Evolutionary conservation across 2,888 invertebrate species (phyloP).

Genomic region (Empis stercorea): DNA sequence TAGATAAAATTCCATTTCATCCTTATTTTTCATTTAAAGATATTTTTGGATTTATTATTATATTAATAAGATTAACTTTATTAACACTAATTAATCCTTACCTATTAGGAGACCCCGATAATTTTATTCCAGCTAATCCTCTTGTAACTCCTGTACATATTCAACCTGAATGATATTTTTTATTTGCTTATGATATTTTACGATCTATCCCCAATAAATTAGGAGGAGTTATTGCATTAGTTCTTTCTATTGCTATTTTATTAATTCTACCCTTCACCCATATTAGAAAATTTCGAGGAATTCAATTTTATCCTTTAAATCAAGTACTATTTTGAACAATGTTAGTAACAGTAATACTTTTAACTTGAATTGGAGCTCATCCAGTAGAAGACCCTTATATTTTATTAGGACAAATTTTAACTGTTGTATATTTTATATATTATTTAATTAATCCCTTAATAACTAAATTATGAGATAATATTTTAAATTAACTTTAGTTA

Average conservation of each 20-base stretch:
- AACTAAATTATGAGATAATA: conserved; percentile 42
- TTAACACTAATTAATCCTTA: conserved; percentile 45
- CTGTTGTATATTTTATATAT: conserved; percentile 44
- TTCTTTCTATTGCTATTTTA: conserved; percentile 52
- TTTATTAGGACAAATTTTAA: conserved; percentile 46
- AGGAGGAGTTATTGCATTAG: conserved; percentile 46
- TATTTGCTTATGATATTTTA: conserved; percentile 70
- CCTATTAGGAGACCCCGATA: conserved; percentile 55
- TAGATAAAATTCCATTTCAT: conserved; percentile 57
- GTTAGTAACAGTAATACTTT: conserved; percentile 41
- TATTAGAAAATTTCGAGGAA: conserved; percentile 44
- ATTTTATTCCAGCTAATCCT: conserved; percentile 45
- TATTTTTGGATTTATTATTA: conserved; percentile 44
- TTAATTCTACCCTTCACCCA: conserved; percentile 45
- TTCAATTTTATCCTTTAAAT: conserved; percentile 47
- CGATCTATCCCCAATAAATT: conserved; percentile 70
- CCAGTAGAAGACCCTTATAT: conserved; percentile 56
- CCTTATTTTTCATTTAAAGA: conserved; percentile 54
- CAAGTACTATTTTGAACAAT: conserved; percentile 48
- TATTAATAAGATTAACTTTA: conserved; percentile 40
- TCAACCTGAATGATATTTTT: conserved; percentile 75
- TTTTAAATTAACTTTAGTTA: conserved; percentile 38
- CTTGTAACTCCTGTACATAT: conserved; percentile 55
- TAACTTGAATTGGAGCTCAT: conserved; percentile 60
- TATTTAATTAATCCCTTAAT: conserved; percentile 42